Evolutionary conservation across 2,113 vertebrate species (phyloP).

Genomic region (Chunga burmeisteri): DNA sequence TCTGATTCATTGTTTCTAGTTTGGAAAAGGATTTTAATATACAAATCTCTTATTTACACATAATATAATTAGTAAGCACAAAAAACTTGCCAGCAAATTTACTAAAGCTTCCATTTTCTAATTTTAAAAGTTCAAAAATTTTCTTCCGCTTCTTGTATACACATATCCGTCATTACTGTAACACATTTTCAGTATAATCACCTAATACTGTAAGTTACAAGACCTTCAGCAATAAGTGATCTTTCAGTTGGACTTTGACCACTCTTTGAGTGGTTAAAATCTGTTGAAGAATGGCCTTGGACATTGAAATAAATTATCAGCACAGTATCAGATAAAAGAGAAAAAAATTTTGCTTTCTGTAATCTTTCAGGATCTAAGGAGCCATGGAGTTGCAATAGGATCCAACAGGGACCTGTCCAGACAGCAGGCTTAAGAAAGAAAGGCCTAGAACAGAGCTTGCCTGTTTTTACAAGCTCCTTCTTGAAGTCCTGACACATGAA

Average conservation of each 20-base stretch:
- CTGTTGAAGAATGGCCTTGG: background rate
- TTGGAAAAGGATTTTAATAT: background rate
- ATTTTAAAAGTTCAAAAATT: background rate
- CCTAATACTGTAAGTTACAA: background rate
- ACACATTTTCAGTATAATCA: background rate
- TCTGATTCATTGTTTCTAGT: background rate
- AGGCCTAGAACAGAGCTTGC: background rate
- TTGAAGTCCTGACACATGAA: background rate
- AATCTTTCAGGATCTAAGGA: background rate
- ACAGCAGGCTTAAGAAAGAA: background rate
- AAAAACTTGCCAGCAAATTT: background rate
- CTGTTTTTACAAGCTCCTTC: background rate
- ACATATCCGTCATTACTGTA: background rate
- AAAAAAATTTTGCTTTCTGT: background rate
- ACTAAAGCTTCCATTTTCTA: background rate
- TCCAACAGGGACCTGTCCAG: background rate
- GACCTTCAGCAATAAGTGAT: background rate
- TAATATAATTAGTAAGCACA: background rate
- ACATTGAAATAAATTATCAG: background rate
- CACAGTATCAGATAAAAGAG: background rate
- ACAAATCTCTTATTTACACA: background rate
- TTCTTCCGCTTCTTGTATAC: background rate
- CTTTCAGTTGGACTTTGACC: background rate
- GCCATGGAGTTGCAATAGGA: background rate
- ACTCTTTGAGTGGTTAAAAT: background rate